Percentiles rank a stretch among this genome's conserved stretches.
Evolutionary conservation across 2,888 invertebrate species (phyloP).

Genomic region (Hyalella azteca): DNA sequence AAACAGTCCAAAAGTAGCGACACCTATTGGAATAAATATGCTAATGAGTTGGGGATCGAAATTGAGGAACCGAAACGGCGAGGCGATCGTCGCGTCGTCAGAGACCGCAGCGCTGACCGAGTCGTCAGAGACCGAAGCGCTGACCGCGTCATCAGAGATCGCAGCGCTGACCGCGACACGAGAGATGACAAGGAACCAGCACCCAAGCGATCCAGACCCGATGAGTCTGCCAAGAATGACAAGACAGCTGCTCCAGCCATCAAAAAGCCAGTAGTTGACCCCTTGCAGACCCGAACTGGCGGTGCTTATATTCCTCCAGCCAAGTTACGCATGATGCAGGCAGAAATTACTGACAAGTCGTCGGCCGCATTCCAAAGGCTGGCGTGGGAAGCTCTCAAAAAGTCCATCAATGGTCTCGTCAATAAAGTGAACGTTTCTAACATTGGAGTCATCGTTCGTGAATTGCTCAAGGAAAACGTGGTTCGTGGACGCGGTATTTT

Average conservation of each 20-base stretch:
- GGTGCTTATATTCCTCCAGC: conserved; percentile 99
- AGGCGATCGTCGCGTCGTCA: conserved; percentile 13
- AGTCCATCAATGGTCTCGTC: conserved; percentile 95
- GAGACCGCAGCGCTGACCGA: background rate
- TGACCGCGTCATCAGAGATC: background rate
- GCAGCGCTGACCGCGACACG: background rate
- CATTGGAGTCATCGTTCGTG: conserved; percentile 77
- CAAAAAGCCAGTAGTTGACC: conserved; percentile 67
- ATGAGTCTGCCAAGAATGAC: conserved; percentile 24
- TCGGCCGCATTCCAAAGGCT: conserved; percentile 93
- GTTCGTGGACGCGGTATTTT: conserved; percentile 93
- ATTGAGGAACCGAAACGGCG: conserved; percentile 50
- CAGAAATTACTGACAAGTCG: conserved; percentile 90
- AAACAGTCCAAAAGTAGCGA: conserved; percentile 50
- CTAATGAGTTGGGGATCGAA: conserved; percentile 56
- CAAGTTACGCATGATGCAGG: conserved; percentile 92
- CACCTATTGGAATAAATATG: conserved; percentile 59
- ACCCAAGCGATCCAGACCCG: conserved; percentile 20
- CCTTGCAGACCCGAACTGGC: conserved; percentile 82
- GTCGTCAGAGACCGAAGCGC: conserved; percentile 30
- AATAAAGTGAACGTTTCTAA: conserved; percentile 74
- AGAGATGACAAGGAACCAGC: conserved; percentile 33
- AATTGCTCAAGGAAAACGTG: conserved; percentile 92
- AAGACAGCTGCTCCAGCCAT: conserved; percentile 39
- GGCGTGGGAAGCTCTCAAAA: conserved; percentile 98